Base-by-base conservation (phyloP, 2,797 vertebrate species). In the Hippoglossus hippoglossus region DNA sequence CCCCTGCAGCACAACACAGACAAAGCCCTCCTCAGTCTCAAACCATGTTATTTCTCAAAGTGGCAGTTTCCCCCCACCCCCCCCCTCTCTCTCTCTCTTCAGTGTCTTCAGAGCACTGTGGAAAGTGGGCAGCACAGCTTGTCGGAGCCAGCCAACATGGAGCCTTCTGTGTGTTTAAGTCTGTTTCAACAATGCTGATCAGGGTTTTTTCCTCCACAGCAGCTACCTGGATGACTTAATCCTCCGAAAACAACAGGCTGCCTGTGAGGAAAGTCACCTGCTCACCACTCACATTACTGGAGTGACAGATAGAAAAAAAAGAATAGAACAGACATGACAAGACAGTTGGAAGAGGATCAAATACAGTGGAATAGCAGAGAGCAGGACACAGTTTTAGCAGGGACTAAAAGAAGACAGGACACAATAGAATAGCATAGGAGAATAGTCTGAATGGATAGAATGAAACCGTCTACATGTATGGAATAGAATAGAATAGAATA, bases 171-270 rank as follows among this genome's bases (percentile, higher is more conserved):
- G 57, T 66, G 26, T 24, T 50, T 10, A 39, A 18, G 22, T 52
- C 70, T 77, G 24, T 62, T 73, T 77, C 50, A 79, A 80, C 67
- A 71, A 18, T 12, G 60, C 60, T 63, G 55, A 71, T 71, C 58
- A 73, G 71, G 73, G 77, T 84, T 82, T 73, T 64, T 46, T 16
- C 6, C 44, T 46, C 1, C 60, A 71, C 52, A 77, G 34, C 60
- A 76, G 62, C 44, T 65, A 82, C 75, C 75, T 81, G 71, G 31
- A 47, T 73, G 71, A 80, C 73, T 75, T 75, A 51, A 84, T 74
- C 79, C 73, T 53, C 6, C n/a, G 12, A 18, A 57, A 67, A 80
- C 51, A 21, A 9, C 39, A 76, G 18, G 49, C 7, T 2, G 65
- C 22, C 19, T 61, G 12, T 47, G 59, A 28, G 46, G 56, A 82